Evolutionary conservation across 2,113 vertebrate species (phyloP).

Genomic region (Telmatochromis sp.): DNA sequence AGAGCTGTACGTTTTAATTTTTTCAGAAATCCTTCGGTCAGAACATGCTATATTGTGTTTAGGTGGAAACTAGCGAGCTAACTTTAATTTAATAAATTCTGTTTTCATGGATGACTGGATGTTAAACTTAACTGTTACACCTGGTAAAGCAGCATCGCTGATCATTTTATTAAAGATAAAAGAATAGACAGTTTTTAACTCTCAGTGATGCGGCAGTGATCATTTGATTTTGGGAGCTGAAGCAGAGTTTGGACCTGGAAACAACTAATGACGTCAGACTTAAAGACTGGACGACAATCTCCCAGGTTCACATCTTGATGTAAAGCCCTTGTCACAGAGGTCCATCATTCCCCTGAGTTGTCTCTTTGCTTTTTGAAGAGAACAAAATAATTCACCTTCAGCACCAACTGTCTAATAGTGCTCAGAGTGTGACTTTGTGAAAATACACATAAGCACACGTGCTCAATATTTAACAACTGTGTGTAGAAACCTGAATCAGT

Average conservation of each 20-base stretch:
- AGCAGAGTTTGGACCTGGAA: not conserved
- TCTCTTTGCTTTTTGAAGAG: slow-evolving; percentile 61
- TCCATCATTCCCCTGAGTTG: slow-evolving; percentile 48
- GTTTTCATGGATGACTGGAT: not conserved
- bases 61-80: not conserved
- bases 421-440: not conserved
- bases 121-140: not conserved
- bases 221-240: not conserved
- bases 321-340: slow-evolving; percentile 63
- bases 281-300: slow-evolving; percentile 31
- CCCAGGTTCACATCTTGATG: slow-evolving; percentile 59
- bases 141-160: not conserved
- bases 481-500: not conserved
- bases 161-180: not conserved
- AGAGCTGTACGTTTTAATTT: not conserved
- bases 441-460: not conserved
- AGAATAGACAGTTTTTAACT: not conserved
- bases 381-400: slow-evolving; percentile 57
- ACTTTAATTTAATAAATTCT: not conserved
- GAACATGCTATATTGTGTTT: not conserved
- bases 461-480: not conserved
- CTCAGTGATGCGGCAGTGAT: not conserved
- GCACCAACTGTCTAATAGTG: slow-evolving; percentile 39
- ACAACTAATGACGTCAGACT: not conserved
- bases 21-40: not conserved